Evolutionary conservation across 2,797 vertebrate genomes (phyloP), one percentile per base, ranked within the genome.

Genomic region (Ptychobarbus kaznakovi): DNA sequence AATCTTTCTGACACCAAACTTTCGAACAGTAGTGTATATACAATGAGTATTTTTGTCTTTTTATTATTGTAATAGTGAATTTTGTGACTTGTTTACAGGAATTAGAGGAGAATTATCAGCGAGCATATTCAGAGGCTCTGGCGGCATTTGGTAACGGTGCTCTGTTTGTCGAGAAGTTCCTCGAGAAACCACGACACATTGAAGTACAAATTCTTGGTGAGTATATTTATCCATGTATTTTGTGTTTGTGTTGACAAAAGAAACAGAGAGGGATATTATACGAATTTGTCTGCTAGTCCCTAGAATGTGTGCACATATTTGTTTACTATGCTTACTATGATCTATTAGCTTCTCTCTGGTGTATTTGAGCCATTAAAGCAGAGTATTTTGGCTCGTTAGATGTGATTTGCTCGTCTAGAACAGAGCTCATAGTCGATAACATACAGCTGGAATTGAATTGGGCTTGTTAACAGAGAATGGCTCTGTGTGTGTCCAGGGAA

Each of bases 181-280:
- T 99, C 0, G 97, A 99, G 92, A 97, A 96, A 83, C 97, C 98
- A 0, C 94, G 97, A 53, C 98, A 99, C 94, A 98, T 99, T 1
- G 98, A 99, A 93, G 97, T 99, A 44, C 97, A 98, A 94, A 98
- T 99, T 91, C 94, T 99, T 0, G 98, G 97, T 99, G 91, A 89
- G 96, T 91, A 44, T 65, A 42, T 42, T 32, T 20, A 18, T 25
- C 22, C 13, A n/a, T 74, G 32, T 42, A 25, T 61, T 15, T 7
- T 40, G 12, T 81, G n/a, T 69, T 35, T 51, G 28, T 53, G 46
- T 70, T 49, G 5, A 49, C 77, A 49, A 81, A 68, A n/a, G 42
- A 46, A 61, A 74, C 40, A 16, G 53, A 40, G n/a, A 61, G 53
- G 46, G 49, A 63, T 35, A 49, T 44, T 65, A 16, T n/a, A 83